Evolutionary conservation across 2,113 vertebrate genomes (phyloP), one percentile per base, ranked within the genome.

Genomic region (Erpornis zantholeuca): DNA sequence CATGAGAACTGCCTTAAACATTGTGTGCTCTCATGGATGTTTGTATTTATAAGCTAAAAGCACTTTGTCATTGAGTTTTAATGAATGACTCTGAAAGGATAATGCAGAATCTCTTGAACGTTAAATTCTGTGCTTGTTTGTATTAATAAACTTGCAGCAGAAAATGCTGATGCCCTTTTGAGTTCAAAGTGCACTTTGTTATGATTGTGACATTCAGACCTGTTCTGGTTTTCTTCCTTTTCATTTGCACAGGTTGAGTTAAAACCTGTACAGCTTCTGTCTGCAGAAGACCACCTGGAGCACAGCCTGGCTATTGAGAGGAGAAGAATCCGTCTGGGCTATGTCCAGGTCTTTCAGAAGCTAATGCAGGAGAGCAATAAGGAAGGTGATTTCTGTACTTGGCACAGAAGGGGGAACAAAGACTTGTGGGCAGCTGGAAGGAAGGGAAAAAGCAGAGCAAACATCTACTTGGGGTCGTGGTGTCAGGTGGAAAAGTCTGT

Each of bases 301-400:
- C 90, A 99, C 42, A 94, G 80, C 17, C 92, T 98, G 77, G 98
- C 98, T 66, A 79, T 93, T 14, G 98, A 98, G 61, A 98, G 98
- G 94, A 97, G 98, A 69, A 97, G 96, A 92, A 98, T 99, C 47
- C 92, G 97, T 24, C 91, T 98, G 29, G 96, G 97, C 57, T 98
- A 98, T 33, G 92, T 97, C 66, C 86, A 95, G 19, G 94, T 94
- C 36, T 98, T 98, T 59, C 97, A 96, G 68, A 98, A 94, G 71
- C 84, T 98, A 22, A 97, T 98, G 96, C 94, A 96, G 87, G 97
- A 98, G 70, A 96, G 82, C 68, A 71, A 61, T 80, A 88, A 70
- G 18, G 94, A 96, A 81, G 91, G 94, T 82, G 95, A 97, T 97
- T 94, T 88, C 53, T 75, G 57, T 47, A 85, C 12, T 84, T 71